Conservation (phyloP, 1,140 invertebrate species). For the Sycophila sp. region DNA sequence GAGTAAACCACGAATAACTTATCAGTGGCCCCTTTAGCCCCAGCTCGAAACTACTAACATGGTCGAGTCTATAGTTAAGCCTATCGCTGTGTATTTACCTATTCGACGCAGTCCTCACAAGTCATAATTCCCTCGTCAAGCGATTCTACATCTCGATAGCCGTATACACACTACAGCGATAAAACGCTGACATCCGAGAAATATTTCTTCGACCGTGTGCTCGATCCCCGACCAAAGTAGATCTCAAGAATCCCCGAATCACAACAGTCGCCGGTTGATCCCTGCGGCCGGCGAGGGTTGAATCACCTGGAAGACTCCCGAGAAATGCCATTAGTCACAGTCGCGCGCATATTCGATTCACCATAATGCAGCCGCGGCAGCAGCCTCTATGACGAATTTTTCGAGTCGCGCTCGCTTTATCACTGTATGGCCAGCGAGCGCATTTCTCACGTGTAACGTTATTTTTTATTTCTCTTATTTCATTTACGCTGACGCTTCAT, state of each 20-base stretch:
- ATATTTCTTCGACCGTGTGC: not conserved
- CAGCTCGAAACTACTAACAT: too few relatives aligned
- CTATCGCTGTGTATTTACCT: not conserved
- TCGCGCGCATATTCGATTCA: not conserved
- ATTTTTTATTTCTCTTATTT: too few relatives aligned
- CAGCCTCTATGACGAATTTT: not conserved
- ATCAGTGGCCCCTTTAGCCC: too few relatives aligned
- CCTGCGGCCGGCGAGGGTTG: not conserved
- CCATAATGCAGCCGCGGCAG: not conserved
- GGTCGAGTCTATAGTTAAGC: too few relatives aligned
- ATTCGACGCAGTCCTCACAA: not conserved
- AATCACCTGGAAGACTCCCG: slow-evolving; percentile 7
- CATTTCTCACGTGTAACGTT: too few relatives aligned
- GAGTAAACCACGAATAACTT: too few relatives aligned
- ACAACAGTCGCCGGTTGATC: not conserved
- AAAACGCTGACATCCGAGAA: not conserved
- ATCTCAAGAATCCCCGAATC: not conserved
- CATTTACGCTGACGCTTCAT: too few relatives aligned
- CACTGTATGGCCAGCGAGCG: not conserved
- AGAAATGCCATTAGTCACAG: slow-evolving; percentile 3
- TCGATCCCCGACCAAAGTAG: not conserved
- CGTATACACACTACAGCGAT: not conserved
- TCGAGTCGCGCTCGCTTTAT: not conserved
- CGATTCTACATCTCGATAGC: not conserved
- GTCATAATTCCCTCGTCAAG: not conserved